Evolutionary conservation across 2,797 vertebrate species (phyloP).

Genomic region (Miopithecus talapoin): DNA sequence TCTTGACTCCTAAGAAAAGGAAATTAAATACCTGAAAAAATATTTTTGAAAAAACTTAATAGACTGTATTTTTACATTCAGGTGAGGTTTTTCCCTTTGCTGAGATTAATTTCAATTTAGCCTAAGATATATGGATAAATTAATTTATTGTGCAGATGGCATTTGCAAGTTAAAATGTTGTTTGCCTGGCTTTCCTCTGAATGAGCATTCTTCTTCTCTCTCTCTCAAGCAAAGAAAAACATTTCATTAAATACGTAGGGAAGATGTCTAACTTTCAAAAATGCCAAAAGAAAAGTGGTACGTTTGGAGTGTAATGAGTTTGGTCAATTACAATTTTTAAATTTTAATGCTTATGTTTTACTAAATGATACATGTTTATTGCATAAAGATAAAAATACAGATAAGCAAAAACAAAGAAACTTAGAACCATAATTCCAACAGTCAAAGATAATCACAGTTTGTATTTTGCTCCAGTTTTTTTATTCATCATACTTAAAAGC

Average conservation of each 20-base stretch:
- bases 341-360: not conserved
- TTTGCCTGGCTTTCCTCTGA: not conserved
- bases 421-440: not conserved
- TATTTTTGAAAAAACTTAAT: not conserved
- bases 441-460: not conserved
- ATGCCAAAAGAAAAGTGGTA: not conserved
- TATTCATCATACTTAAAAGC: not conserved
- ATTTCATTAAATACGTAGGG: not conserved
- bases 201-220: not conserved
- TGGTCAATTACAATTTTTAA: not conserved
- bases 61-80: not conserved
- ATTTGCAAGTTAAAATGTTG: constrained; percentile 7
- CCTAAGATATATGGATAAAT: not conserved
- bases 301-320: not conserved
- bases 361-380: not conserved
- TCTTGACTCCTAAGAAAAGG: constrained; percentile 15
- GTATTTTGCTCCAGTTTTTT: not conserved
- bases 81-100: not conserved
- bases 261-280: not conserved
- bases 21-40: constrained; percentile 48
- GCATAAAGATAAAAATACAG: not conserved
- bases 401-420: not conserved
- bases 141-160: not conserved
- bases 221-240: not conserved
- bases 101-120: constrained; percentile 31